Conservation (phyloP, 2,888 invertebrate species). For the Aphidoletes aphidimyza region DNA sequence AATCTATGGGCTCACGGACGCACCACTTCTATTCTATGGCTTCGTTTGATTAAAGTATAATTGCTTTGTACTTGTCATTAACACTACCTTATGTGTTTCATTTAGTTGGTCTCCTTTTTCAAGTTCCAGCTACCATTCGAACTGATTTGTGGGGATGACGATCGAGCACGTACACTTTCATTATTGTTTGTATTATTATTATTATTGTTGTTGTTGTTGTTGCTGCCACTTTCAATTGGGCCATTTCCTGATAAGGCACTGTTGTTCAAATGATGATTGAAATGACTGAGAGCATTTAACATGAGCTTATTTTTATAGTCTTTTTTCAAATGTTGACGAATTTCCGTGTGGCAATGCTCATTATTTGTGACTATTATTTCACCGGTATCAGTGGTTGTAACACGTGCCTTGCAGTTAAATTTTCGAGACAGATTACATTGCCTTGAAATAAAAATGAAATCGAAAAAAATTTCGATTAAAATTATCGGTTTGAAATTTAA, state of each 20-base stretch:
- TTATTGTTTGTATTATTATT: neutral
- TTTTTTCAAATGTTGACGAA: conserved; percentile 66
- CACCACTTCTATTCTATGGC: neutral
- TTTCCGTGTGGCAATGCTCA: conserved; percentile 68
- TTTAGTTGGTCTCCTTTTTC: neutral
- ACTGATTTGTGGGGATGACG: conserved; percentile 22
- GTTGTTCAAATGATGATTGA: neutral
- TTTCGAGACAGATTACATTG: conserved; percentile 67
- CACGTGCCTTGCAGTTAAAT: conserved; percentile 67
- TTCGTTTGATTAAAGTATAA: neutral
- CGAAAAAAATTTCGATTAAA: neutral
- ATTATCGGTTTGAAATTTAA: neutral
- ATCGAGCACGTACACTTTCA: conserved; percentile 13
- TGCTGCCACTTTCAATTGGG: neutral
- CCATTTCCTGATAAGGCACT: neutral
- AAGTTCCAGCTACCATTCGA: conserved; percentile 50
- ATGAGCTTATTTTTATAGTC: conserved; percentile 61
- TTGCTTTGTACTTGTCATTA: conserved; percentile 32
- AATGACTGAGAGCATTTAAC: conserved; percentile 39
- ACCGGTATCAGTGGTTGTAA: conserved; percentile 65
- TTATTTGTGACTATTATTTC: conserved; percentile 66
- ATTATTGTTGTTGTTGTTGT: neutral
- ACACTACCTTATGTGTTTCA: neutral
- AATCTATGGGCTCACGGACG: neutral
- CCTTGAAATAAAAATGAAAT: neutral